Base-by-base conservation (phyloP, 2,888 invertebrate genomes). In the Subacronicta megacephala region DNA sequence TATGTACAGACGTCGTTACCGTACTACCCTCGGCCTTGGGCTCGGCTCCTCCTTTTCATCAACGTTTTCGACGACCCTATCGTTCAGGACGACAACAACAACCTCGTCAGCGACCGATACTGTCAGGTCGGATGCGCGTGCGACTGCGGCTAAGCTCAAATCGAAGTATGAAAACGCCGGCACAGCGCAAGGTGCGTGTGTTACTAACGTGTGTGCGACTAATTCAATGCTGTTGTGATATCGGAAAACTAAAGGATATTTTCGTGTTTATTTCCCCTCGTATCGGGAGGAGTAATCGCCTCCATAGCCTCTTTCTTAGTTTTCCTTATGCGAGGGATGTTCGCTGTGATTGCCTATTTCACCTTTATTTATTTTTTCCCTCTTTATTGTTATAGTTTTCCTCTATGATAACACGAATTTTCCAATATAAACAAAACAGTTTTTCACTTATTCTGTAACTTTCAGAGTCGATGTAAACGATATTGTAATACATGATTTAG, bases 1-100 rank as follows among this genome's bases (percentile, higher is more conserved):
- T 56, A 90, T 94, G 93, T 94, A 93, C 75, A 92, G 93, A 73
- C 93, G 93, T 62, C 92, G 93, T 52, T 93, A 94, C 78, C 92
- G 93, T 72, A 90, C 93, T 60, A 92, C 93, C 62, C 87, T 93
- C 45, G 93, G 93, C 75, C 78, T 93, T 47, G 93, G 93, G 36
- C 86, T 93, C 37, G 90, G 92, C 5, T 92, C 93, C 36, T 92
- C 92, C 5, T 89, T 93, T 67, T 93, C 93, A 0, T 92, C 93
- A 0, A 81, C 84, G 12, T 88, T 90, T 61, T 89, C 90, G 2
- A 90, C 90, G 13, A 90, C 90, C 9, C 75, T 90, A n/a, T 90
- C 92, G 26, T 93, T 93, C 81, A 85, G 93, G 40, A 88, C 89
- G 5, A 86, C 88, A 7, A 84, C 88, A 1, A 84, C 87, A 7